These are phyloP conservation scores for Salmo trutta DNA, from an alignment of 2,797 vertebrate species.

Conservation along the genomic window DNA sequence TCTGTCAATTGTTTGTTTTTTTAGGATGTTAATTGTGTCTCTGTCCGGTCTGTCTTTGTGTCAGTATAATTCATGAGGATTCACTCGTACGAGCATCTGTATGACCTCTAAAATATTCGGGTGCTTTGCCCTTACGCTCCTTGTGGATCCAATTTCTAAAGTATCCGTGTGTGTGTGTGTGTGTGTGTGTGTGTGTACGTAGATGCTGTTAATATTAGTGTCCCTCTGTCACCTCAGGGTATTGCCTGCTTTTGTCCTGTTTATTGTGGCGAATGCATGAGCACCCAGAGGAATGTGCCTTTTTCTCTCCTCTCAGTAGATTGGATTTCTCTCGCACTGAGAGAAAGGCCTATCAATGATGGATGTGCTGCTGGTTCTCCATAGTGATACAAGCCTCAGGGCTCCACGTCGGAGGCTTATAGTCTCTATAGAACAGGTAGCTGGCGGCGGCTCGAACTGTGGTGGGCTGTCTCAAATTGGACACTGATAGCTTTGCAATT, in stretches of 20 bases:
- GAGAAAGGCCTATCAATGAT: conserved; percentile 67
- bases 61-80: not conserved
- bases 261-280: conserved; percentile 21
- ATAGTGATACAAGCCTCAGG: conserved; percentile 19
- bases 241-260: conserved; percentile 6
- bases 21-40: not conserved
- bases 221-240: not conserved
- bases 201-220: conserved; percentile 11
- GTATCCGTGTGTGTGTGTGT: not conserved
- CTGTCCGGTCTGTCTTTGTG: not conserved
- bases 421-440: conserved; percentile 32
- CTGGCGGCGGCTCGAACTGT: not conserved
- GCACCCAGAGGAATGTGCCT: conserved; percentile 44
- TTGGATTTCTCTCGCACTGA: conserved; percentile 58
- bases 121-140: conserved; percentile 22
- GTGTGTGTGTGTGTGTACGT: not conserved
- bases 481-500: conserved; percentile 14
- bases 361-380: conserved; percentile 53
- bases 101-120: conserved; percentile 37
- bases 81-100: conserved; percentile 2
- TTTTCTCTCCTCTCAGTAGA: conserved; percentile 39
- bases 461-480: conserved; percentile 11
- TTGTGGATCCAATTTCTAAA: not conserved
- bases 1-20: not conserved
- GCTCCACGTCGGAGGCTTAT: conserved; percentile 22